Evolutionary conservation across 2,113 vertebrate genomes (phyloP), one percentile per base, ranked within the genome.

Genomic region (Condylura cristata): DNA sequence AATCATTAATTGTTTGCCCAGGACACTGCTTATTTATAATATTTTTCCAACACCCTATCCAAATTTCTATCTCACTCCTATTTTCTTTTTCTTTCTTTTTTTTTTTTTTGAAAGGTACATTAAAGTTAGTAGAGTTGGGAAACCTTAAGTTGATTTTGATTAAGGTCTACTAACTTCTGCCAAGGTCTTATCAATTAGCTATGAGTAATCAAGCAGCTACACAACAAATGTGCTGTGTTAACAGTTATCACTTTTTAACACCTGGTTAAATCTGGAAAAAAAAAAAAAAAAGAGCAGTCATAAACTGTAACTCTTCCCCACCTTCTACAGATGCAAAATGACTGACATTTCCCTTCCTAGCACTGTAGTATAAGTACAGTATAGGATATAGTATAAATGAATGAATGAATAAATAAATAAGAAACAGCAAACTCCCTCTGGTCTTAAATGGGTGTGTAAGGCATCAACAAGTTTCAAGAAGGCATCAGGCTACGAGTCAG

Each of bases 281-380:
- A 78, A 11, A 51, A 28, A 34, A 78, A 85, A 85, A n/a, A 84
- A 78, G 16, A 51, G 28, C 30, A 71, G 30, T n/a, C 70, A 58
- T 70, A 70, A 66, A 26, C 41, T 70, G 39, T 48, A 26, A 37
- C 53, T 72, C 74, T 71, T 63, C 53, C 32, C 56, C 79, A 39
- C 10, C 10, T 37, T 86, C 63, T 65, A 72, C 56, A 91, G 90
- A 94, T 94, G 58, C 20, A 56, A 80, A 86, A 37, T 46, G 70
- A 58, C 28, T 41, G 71, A 74, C 66, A 86, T 66, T 61, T 81
- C 68, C 44, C 71, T 39, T 94, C 51, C 65, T 8, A 32, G 44
- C 34, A 72, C 24, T 63, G 24, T 46, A 85, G 79, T 75, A 82
- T 30, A 60, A 82, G 28, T 20, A 6, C 11, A 65, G 28, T 34